Evolutionary conservation across 2,888 invertebrate genomes (phyloP).

Genomic region (Escarpia spicata): DNA sequence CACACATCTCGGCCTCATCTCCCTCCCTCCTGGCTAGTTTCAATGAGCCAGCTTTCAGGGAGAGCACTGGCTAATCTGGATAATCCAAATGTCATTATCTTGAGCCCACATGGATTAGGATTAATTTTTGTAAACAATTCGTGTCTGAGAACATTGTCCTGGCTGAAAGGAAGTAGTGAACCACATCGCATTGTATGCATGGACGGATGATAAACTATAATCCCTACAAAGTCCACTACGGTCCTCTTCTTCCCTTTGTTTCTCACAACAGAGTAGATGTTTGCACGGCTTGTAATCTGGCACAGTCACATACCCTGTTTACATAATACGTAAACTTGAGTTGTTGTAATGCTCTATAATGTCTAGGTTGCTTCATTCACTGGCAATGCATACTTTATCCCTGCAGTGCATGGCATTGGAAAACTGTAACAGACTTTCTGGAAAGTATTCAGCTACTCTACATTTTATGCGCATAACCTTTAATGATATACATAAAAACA

Average conservation of each 20-base stretch:
- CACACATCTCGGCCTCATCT: not conserved
- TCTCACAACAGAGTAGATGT: not conserved
- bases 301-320: not conserved
- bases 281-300: not conserved
- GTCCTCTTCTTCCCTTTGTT: not conserved
- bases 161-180: not conserved
- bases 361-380: not conserved
- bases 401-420: not conserved
- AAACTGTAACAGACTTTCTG: not conserved
- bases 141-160: not conserved
- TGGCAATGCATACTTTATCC: not conserved
- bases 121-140: constrained; percentile 14
- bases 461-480: not conserved
- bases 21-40: not conserved
- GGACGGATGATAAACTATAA: not conserved
- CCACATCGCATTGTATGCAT: not conserved
- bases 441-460: not conserved
- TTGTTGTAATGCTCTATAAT: not conserved
- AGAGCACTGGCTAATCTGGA: not conserved
- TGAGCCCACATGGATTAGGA: not conserved
- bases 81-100: not conserved
- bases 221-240: not conserved
- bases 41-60: constrained; percentile 4
- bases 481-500: not conserved
- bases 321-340: not conserved